A percentile compares a stretch with the other conserved stretches of the same genome.
Evolutionary conservation across 2,113 vertebrate species (phyloP).

Genomic region (Heteronetta atricapilla): DNA sequence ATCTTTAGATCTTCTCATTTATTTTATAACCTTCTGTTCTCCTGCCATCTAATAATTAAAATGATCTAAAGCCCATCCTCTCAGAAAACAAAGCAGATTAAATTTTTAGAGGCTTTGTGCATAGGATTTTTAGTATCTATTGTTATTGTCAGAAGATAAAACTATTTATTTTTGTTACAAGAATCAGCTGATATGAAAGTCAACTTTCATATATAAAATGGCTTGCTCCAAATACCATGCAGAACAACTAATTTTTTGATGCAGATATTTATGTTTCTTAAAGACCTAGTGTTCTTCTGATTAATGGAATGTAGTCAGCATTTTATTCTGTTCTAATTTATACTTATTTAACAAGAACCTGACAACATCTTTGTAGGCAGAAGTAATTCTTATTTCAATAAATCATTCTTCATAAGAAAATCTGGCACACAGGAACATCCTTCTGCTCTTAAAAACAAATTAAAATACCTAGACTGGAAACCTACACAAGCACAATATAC

Average conservation of each 20-base stretch:
- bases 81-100: not conserved
- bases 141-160: not conserved
- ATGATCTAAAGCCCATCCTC: not conserved
- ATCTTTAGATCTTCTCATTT: not conserved
- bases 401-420: not conserved
- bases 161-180: not conserved
- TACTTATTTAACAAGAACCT: not conserved
- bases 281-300: not conserved
- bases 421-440: not conserved
- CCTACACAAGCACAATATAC: not conserved
- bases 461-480: not conserved
- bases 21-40: not conserved
- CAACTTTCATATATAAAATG: not conserved
- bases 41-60: not conserved
- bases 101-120: not conserved
- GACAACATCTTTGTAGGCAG: not conserved
- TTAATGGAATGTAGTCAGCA: not conserved
- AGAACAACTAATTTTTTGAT: not conserved
- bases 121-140: not conserved
- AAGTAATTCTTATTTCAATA: not conserved
- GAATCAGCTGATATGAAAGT: not conserved
- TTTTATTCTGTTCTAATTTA: not conserved
- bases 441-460: not conserved
- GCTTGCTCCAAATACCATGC: not conserved
- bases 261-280: not conserved